Percentiles rank a stretch among this genome's conserved stretches.
phyloP scores from a whole-genome alignment of 2,888 invertebrate species.

The Cantharis nigra region DNA sequence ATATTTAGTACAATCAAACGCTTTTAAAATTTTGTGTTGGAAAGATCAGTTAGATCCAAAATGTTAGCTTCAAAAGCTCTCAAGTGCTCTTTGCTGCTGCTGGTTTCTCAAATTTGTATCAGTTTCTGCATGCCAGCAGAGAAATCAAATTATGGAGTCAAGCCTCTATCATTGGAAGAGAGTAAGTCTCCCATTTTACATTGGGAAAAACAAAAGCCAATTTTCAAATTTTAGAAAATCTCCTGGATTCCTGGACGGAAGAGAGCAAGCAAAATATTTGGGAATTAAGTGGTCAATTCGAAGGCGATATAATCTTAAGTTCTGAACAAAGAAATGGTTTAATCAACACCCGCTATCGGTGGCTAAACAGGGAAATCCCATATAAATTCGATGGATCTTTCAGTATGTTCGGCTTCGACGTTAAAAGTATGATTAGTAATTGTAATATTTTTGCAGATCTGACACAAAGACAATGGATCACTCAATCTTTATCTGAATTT shows the following conservation, averaged over 20 bases:
- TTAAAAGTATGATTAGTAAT: background rate
- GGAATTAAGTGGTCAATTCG: constrained; percentile 15
- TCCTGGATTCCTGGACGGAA: constrained; percentile 6
- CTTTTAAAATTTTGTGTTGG: background rate
- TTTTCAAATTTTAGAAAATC: background rate
- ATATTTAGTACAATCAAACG: background rate
- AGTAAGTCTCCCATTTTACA: background rate
- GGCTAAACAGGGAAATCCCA: background rate
- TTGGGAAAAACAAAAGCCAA: background rate
- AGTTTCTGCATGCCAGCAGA: background rate
- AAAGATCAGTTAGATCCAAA: background rate
- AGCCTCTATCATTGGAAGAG: background rate
- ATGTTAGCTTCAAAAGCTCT: background rate
- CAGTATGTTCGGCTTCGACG: background rate
- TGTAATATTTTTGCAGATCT: background rate
- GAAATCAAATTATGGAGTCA: background rate
- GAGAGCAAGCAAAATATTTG: constrained; percentile 5
- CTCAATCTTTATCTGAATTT: background rate
- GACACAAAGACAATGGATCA: background rate
- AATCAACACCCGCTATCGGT: background rate
- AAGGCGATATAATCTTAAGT: constrained; percentile 10
- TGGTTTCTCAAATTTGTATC: background rate
- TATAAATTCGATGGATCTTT: background rate
- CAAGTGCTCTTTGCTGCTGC: background rate
- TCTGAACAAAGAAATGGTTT: background rate